phyloP scores from a whole-genome alignment of 2,888 invertebrate genomes.

The Agrochola litura region DNA sequence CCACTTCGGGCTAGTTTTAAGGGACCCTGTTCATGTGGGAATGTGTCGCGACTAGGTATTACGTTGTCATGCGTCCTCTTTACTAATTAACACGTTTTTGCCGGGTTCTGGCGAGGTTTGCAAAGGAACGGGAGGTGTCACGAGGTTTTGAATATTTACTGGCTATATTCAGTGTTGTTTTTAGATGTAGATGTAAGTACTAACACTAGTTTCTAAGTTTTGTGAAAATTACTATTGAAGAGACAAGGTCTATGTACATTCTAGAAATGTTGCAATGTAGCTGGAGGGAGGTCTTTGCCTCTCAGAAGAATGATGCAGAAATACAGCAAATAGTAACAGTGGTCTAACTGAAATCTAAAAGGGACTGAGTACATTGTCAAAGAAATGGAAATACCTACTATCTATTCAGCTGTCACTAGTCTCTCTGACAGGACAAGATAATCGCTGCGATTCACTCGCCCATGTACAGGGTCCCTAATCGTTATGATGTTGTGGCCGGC shows the following conservation, averaged over 20 bases:
- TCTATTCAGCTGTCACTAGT: background rate
- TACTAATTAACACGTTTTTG: background rate
- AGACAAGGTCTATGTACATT: background rate
- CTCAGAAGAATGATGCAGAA: too few species aligned
- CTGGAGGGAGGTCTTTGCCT: too few species aligned
- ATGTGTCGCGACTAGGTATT: background rate
- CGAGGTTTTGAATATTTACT: background rate
- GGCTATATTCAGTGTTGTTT: background rate
- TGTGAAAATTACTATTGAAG: background rate
- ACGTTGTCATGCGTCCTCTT: background rate
- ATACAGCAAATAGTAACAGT: background rate
- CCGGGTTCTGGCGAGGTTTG: background rate
- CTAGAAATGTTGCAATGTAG: background rate
- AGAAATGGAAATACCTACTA: too few species aligned
- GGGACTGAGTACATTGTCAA: background rate
- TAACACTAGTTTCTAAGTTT: background rate
- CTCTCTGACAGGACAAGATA: background rate
- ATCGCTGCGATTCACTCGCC: background rate
- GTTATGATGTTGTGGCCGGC: constrained; percentile 52
- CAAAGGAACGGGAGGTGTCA: background rate
- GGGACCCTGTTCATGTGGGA: constrained; percentile 32
- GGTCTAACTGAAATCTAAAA: background rate
- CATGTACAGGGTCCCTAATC: background rate
- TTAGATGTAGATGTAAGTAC: background rate
- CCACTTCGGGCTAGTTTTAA: constrained; percentile 43